phyloP scores from a whole-genome alignment of 2,888 invertebrate genomes.

The Rhopalosiphum nymphaeae region DNA sequence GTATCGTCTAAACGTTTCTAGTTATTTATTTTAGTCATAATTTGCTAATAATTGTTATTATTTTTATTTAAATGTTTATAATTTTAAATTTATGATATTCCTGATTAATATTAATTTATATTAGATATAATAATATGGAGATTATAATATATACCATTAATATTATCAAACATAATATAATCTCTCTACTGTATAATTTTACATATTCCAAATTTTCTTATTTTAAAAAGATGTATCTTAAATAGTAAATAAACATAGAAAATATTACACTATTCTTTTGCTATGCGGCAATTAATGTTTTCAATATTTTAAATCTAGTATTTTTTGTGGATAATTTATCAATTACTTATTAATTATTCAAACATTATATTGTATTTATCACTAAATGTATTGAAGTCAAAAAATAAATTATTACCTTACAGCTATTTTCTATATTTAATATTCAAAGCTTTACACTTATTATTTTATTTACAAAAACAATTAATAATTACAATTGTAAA shows the following conservation, averaged over 20 bases:
- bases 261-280: not conserved
- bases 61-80: not conserved
- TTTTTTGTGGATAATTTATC: not conserved
- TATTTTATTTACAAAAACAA: not conserved
- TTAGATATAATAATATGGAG: not conserved
- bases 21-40: not conserved
- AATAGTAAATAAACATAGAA: not conserved
- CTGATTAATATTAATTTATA: not conserved
- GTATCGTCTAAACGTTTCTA: not conserved
- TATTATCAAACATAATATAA: not conserved
- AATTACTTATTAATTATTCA: not conserved
- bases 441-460: not conserved
- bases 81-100: not conserved
- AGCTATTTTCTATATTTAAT: not conserved
- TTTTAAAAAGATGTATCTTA: not conserved
- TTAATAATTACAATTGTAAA: not conserved
- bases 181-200: not conserved
- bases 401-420: not conserved
- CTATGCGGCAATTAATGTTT: not conserved
- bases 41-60: not conserved
- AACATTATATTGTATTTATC: not conserved
- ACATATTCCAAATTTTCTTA: too few relatives aligned
- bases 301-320: not conserved
- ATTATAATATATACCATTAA: not conserved
- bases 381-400: not conserved